phyloP scores from a whole-genome alignment of 2,888 invertebrate genomes.

The Eretmocerus hayati region DNA sequence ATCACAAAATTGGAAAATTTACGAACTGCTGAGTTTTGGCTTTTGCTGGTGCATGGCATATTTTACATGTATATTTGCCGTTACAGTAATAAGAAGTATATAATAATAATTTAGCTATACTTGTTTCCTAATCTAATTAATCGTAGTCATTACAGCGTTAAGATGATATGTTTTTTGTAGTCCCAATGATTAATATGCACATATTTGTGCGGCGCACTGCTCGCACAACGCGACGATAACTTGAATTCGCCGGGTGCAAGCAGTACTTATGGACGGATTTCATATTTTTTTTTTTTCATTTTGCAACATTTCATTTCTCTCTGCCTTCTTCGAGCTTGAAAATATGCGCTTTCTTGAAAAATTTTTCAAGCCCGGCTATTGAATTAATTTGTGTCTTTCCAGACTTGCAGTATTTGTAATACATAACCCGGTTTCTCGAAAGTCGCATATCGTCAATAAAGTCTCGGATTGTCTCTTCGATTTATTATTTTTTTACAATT shows the following conservation, averaged over 20 bases:
- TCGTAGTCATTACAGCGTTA: conserved; percentile 38
- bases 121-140: conserved; percentile 27
- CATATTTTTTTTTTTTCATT: conserved; percentile 18
- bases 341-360: neutral
- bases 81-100: conserved; percentile 23
- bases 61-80: conserved; percentile 19
- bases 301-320: conserved; percentile 10
- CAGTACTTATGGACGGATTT: conserved; percentile 38
- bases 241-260: conserved; percentile 26
- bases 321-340: conserved; percentile 11
- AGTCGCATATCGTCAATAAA: conserved; percentile 37
- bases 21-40: too few relatives aligned
- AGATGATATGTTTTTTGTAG: conserved; percentile 48
- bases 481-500: conserved; percentile 29
- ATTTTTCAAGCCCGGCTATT: too few relatives aligned
- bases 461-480: conserved; percentile 45
- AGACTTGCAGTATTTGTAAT: too few relatives aligned
- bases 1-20: too few relatives aligned
- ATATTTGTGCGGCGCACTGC: conserved; percentile 41
- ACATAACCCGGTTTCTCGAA: conserved; percentile 1
- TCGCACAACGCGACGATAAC: conserved; percentile 16
- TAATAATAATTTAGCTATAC: conserved; percentile 24
- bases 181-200: conserved; percentile 49
- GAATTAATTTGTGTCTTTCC: too few relatives aligned
- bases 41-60: conserved; percentile 23